Base-by-base conservation (phyloP, 2,888 invertebrate species). In the Andrena praecox region DNA sequence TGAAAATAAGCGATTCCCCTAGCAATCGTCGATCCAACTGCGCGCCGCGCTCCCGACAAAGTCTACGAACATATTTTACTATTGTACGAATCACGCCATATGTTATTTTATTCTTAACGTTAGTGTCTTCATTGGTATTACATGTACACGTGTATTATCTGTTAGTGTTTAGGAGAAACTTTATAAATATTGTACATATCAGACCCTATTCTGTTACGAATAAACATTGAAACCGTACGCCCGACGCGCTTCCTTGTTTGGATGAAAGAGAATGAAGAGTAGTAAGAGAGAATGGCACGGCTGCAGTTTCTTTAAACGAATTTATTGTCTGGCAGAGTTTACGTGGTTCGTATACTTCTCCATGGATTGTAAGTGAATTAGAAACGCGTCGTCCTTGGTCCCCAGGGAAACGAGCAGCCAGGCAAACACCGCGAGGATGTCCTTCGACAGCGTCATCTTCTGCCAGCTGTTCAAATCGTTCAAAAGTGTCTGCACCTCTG, bases 171-270 rank as follows among this genome's bases (percentile, higher is more conserved):
- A 90, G 91, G 79, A 73, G 68, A 87, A 42, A 90, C 89, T 90
- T 91, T 91, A 92, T 92, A 92, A 89, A 92, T 92, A 92, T 89
- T 93, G 93, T 93, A 93, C 93, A 93, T 93, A 93, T 93, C 93
- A 92, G 91, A 89, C 89, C 89, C 88, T 92, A 92, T 92, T 92
- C 92, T 93, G 92, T 92, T 93, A 92, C 90, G 85, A 93, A 92
- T 92, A 93, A 92, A 92, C 70, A 82, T 78, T 82, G 77, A 90
- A 90, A 90, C 71, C 80, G 66, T 64, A 82, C n/a, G 4, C 33
- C 7, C 0, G 6, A 16, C 48, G 6, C 5, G 8, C 16, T 10
- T 56, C 27, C 35, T 76, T 2, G 1, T 1, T 5, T 16, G 35
- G n/a, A 16, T 5, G 54, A 2, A n/a, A 12, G 5, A 56, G 7